A percentile compares a stretch with the other conserved stretches of the same genome.
Evolutionary conservation across 2,797 vertebrate genomes (phyloP).

Genomic region (Euphonia xanthogaster): DNA sequence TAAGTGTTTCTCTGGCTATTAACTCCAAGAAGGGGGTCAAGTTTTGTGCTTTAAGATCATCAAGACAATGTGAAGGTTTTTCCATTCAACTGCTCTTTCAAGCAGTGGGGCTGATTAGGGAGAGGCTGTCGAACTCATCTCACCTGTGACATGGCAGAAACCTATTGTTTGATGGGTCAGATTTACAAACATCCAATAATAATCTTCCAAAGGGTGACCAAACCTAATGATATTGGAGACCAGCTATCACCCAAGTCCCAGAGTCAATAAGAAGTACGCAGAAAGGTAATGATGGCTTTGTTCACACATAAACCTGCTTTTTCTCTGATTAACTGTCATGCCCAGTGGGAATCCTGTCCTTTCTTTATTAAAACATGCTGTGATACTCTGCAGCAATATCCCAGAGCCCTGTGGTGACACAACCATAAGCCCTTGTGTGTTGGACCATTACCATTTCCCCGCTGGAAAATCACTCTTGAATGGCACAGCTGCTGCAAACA

Average conservation of each 20-base stretch:
- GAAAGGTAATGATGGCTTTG: conserved; percentile 62
- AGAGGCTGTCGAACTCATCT: not conserved
- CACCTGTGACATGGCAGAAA: not conserved
- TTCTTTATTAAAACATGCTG: conserved; percentile 67
- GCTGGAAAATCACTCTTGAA: conserved; percentile 63
- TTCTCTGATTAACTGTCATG: conserved; percentile 59
- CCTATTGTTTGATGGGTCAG: not conserved
- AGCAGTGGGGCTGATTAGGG: not conserved
- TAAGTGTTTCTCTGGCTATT: not conserved
- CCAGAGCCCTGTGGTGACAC: conserved; percentile 57
- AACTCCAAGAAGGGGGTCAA: not conserved
- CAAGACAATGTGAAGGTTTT: not conserved
- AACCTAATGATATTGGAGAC: not conserved
- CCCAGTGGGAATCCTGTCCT: conserved; percentile 51
- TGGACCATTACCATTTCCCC: conserved; percentile 57
- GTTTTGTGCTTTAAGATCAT: not conserved
- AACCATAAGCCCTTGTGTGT: conserved; percentile 35
- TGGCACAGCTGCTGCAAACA: conserved; percentile 65
- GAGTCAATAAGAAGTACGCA: not conserved
- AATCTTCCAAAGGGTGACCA: not conserved
- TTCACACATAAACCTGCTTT: conserved; percentile 58
- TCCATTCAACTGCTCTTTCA: not conserved
- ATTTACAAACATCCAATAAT: conserved; percentile 9
- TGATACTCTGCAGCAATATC: conserved; percentile 49
- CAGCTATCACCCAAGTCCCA: conserved; percentile 7